These are phyloP conservation scores for Sussaba pulchella DNA, from an alignment of 2,888 invertebrate species.

Conservation along the genomic window DNA sequence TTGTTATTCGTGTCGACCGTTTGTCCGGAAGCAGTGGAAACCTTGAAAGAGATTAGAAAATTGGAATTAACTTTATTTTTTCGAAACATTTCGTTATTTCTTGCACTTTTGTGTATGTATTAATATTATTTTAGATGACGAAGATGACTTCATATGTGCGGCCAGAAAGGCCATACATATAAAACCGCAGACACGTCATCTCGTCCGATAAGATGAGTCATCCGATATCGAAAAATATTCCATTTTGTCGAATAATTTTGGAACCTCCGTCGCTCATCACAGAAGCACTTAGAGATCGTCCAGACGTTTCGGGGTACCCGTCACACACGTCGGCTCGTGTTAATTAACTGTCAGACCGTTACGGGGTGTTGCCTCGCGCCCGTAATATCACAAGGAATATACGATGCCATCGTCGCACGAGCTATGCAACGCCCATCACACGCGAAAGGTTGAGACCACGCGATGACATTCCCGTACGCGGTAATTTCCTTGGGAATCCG, in stretches of 20 bases:
- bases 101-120: too few relatives aligned
- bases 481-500: slow-evolving; percentile 9
- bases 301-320: slow-evolving; percentile 17
- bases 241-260: not conserved
- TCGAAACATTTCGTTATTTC: too few relatives aligned
- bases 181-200: too few relatives aligned
- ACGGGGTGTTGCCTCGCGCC: slow-evolving; percentile 47
- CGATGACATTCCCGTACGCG: slow-evolving; percentile 10
- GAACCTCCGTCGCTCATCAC: not conserved
- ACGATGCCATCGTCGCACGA: slow-evolving; percentile 39
- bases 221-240: not conserved
- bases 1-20: too few relatives aligned
- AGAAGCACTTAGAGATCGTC: slow-evolving; percentile 17
- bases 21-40: too few relatives aligned
- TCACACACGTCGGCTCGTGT: slow-evolving; percentile 42
- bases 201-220: too few relatives aligned
- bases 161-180: too few relatives aligned
- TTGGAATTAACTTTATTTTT: too few relatives aligned
- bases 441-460: not conserved
- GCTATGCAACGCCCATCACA: slow-evolving; percentile 1
- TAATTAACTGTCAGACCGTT: slow-evolving; percentile 63
- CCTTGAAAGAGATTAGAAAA: too few relatives aligned
- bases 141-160: too few relatives aligned
- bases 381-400: slow-evolving; percentile 33
- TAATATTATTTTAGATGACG: too few relatives aligned